Evolutionary conservation across 2,113 vertebrate genomes (phyloP).

Genomic region (Nothoprocta pentlandii): DNA sequence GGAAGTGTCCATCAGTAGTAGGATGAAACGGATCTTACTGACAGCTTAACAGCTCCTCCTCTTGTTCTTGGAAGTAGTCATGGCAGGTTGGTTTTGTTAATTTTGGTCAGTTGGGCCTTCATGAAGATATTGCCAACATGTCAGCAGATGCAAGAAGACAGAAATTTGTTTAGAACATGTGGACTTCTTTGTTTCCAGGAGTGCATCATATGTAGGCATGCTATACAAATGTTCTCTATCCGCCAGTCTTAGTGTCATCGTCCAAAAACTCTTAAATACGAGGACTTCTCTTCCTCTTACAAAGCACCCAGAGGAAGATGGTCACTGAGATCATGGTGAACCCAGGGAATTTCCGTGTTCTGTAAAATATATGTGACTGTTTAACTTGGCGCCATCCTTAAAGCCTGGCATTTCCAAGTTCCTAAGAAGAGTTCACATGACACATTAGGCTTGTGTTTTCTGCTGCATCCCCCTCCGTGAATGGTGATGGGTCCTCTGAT

Average conservation of each 20-base stretch:
- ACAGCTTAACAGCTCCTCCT: background rate
- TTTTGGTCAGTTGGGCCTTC: background rate
- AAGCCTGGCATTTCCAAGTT: background rate
- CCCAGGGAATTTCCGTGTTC: background rate
- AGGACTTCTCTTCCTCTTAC: background rate
- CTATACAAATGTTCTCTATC: background rate
- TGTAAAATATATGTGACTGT: background rate
- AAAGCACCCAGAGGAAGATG: background rate
- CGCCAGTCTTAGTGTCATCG: background rate
- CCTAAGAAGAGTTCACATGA: background rate
- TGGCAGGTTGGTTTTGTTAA: background rate
- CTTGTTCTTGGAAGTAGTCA: background rate
- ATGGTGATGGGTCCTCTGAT: background rate
- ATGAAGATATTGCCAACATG: fast-evolving
- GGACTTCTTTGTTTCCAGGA: background rate
- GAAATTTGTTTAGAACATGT: background rate
- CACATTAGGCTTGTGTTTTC: background rate
- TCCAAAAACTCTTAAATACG: background rate
- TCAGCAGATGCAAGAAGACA: background rate
- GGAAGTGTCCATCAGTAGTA: background rate
- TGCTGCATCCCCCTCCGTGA: background rate
- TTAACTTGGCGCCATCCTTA: background rate
- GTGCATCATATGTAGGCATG: background rate
- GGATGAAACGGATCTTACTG: background rate
- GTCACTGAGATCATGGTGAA: fast-evolving